Percentiles rank a stretch among this genome's conserved stretches.
phyloP scores from a whole-genome alignment of 1,140 invertebrate genomes.

The Danaus plexippus region DNA sequence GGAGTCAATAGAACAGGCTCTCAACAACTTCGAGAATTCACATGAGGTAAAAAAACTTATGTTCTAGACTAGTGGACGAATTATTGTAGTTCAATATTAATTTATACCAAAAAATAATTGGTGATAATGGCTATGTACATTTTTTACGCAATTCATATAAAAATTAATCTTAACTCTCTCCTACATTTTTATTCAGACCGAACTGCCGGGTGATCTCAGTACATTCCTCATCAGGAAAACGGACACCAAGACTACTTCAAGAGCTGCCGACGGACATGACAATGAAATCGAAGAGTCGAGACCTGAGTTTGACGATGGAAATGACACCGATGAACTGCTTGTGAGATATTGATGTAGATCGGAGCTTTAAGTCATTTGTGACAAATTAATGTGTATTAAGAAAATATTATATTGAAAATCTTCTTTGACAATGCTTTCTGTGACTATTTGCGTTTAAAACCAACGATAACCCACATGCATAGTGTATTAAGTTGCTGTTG shows the following conservation, averaged over 20 bases:
- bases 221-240: constrained; percentile 34
- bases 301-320: constrained; percentile 40
- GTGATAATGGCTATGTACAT: too few relatives aligned
- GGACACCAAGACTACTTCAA: constrained; percentile 7
- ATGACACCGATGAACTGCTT: constrained; percentile 52
- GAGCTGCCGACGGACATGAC: constrained; percentile 8
- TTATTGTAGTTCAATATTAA: not conserved
- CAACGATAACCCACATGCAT: too few relatives aligned
- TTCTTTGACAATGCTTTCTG: too few relatives aligned
- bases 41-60: constrained; percentile 14
- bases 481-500: too few relatives aligned
- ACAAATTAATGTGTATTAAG: too few relatives aligned
- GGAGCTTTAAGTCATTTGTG: not conserved
- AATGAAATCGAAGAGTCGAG: constrained; percentile 24
- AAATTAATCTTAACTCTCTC: too few relatives aligned
- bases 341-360: constrained; percentile 25
- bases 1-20: constrained; percentile 24
- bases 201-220: constrained; percentile 26
- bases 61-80: not conserved
- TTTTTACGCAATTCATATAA: too few relatives aligned
- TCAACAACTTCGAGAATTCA: constrained; percentile 28
- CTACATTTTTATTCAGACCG: constrained; percentile 19
- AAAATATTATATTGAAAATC: too few relatives aligned
- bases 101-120: too few relatives aligned
- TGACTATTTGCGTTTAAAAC: too few relatives aligned